Evolutionary conservation across 2,797 vertebrate genomes (phyloP), one percentile per base, ranked within the genome.

Genomic region (Sebastes matsubarae): DNA sequence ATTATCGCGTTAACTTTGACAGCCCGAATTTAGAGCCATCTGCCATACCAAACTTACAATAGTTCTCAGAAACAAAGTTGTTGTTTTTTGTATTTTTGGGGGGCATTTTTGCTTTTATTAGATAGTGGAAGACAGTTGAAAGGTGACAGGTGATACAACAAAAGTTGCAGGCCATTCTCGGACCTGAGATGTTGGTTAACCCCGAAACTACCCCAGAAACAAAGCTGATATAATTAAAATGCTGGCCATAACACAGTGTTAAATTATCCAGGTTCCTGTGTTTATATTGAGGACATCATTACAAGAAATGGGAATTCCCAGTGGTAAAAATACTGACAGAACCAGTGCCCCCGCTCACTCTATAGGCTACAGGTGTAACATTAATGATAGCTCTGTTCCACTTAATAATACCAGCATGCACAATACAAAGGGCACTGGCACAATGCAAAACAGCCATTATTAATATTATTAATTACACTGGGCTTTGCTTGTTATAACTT

Each of bases 401-500:
- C 7, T 46, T 8, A 25, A 32, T 11, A 52, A 11, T 16, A 30
- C 22, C 50, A 52, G 12, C 52, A 14, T 46, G 13, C 18, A 65
- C 16, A 36, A n/a, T 9, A 38, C 30, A 50, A 72, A 57, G 27
- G 3, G 25, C 18, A 22, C 16, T n/a, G 25, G 42, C 12, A 50
- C 22, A 68, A 14, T n/a, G 34, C 22, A 77, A 54, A 12, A 2
- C 22, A 50, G 59, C 20, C 29, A 22, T 61, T 57, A 66, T 34
- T 73, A 34, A 24, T 65, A 63, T 72, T 70, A 57, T 68, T 68
- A 81, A 85, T 77, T 71, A 76, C 63, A 30, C 46, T 13, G 60
- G 22, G 68, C 20, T 72, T 27, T 36, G 50, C 59, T 77, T 69
- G 42, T 76, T 65, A 8, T 46, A 58, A 79, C 66, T 34, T 66